phyloP scores from a whole-genome alignment of 1,140 invertebrate genomes.

The Cyclina sinensis region DNA sequence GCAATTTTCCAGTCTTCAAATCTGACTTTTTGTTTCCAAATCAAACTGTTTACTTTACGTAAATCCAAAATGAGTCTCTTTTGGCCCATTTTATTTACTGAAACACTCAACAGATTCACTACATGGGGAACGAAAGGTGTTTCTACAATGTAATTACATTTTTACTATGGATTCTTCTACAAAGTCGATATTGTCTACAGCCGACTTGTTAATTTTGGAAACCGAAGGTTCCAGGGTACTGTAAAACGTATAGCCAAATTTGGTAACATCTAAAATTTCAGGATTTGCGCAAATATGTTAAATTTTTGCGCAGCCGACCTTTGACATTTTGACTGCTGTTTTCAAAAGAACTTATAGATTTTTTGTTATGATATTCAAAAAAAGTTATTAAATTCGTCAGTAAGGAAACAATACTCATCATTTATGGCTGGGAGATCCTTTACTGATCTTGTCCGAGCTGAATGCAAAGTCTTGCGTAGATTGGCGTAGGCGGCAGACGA shows the following conservation, averaged over 20 bases:
- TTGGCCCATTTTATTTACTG: conserved; percentile 10
- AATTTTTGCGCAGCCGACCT: neutral
- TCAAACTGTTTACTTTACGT: neutral
- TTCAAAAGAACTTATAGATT: neutral
- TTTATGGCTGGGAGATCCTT: neutral
- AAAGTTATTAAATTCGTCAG: neutral
- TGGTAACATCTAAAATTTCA: neutral
- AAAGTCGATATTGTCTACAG: neutral
- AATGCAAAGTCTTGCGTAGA: too few species aligned
- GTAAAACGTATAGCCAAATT: neutral
- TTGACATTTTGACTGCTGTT: neutral
- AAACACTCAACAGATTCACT: neutral
- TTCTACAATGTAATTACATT: conserved; percentile 24
- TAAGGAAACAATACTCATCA: neutral
- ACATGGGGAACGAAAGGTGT: neutral
- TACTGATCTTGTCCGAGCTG: neutral
- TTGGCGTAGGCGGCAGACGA: neutral
- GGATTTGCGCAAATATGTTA: neutral
- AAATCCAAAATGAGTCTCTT: conserved; percentile 26
- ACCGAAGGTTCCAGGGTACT: neutral
- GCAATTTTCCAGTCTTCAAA: neutral
- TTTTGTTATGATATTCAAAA: neutral
- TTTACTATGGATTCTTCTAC: neutral
- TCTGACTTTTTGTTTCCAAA: neutral
- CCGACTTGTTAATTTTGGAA: neutral